phyloP scores from a whole-genome alignment of 2,888 invertebrate genomes.

The Sialis fuliginosa region DNA sequence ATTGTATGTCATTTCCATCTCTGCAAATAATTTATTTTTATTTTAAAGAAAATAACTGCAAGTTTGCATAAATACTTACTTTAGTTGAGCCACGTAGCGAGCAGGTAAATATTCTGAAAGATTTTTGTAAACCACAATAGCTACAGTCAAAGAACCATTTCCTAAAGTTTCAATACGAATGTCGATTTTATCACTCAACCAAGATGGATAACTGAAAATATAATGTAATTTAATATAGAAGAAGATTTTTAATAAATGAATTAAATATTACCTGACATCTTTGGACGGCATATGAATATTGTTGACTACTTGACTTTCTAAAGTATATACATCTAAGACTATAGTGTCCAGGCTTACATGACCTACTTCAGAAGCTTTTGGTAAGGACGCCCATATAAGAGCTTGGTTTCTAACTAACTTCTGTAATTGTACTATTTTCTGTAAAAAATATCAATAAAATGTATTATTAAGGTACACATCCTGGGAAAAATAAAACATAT shows the following conservation, averaged over 20 bases:
- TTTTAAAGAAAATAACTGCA: too few relatives aligned
- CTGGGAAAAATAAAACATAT: neutral
- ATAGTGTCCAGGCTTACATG: slow-evolving; percentile 21
- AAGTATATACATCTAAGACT: slow-evolving; percentile 20
- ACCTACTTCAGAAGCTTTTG: slow-evolving; percentile 15
- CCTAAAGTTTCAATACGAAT: slow-evolving; percentile 18
- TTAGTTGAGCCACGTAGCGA: slow-evolving; percentile 38
- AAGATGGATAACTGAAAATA: slow-evolving; percentile 23
- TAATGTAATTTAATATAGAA: neutral
- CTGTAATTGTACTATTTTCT: slow-evolving; percentile 24
- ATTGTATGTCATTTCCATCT: slow-evolving; percentile 47
- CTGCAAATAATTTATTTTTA: slow-evolving; percentile 20
- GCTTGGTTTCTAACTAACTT: slow-evolving; percentile 23
- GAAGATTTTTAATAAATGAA: neutral
- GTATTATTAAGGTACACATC: neutral
- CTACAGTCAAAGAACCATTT: slow-evolving; percentile 15
- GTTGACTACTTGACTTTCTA: slow-evolving; percentile 16
- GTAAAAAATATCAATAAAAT: slow-evolving; percentile 9
- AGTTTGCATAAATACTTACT: slow-evolving; percentile 28
- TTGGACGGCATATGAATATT: slow-evolving; percentile 19
- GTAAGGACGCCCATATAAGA: slow-evolving; percentile 21
- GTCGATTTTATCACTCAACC: slow-evolving; percentile 25
- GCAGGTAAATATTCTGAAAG: slow-evolving; percentile 42
- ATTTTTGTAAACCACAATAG: slow-evolving; percentile 41
- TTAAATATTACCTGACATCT: neutral